These are phyloP conservation scores for Apteryx mantelli DNA, from an alignment of 2,113 vertebrate species.

Conservation along the genomic window DNA sequence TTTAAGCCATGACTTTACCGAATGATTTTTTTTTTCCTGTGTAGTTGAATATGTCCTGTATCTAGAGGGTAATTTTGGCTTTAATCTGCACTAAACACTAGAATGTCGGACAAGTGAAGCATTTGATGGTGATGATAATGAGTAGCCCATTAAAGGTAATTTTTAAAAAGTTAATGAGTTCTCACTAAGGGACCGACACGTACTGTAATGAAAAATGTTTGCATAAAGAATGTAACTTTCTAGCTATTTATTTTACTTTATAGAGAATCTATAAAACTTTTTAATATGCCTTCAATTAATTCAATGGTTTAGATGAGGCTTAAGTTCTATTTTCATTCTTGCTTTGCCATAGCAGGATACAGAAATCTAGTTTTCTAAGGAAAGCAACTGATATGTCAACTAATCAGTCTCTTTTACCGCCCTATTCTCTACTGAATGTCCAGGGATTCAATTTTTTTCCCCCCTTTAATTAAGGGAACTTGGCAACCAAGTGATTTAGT, in stretches of 20 bases:
- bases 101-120: constrained; percentile 62
- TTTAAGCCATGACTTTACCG: constrained; percentile 33
- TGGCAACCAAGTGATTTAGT: constrained; percentile 80
- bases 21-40: constrained; percentile 13
- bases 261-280: constrained; percentile 75
- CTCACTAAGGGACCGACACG: constrained; percentile 62
- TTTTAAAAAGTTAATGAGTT: constrained; percentile 78
- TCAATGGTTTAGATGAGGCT: constrained; percentile 68
- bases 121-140: constrained; percentile 72
- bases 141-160: constrained; percentile 76
- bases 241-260: constrained; percentile 78
- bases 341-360: constrained; percentile 52
- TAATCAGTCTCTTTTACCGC: constrained; percentile 73
- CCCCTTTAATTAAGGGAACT: constrained; percentile 78
- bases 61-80: constrained; percentile 53
- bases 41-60: constrained; percentile 51
- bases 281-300: constrained; percentile 78
- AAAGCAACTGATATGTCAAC: constrained; percentile 70
- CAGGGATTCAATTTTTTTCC: constrained; percentile 40
- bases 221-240: constrained; percentile 64
- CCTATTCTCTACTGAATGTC: constrained; percentile 64
- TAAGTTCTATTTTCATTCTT: constrained; percentile 75
- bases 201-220: constrained; percentile 75
- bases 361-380: constrained; percentile 68
- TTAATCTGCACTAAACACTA: constrained; percentile 65